A percentile compares a stretch with the other conserved stretches of the same genome.
Conservation (phyloP, 2,888 invertebrate species). For the Eretmocerus hayati region DNA sequence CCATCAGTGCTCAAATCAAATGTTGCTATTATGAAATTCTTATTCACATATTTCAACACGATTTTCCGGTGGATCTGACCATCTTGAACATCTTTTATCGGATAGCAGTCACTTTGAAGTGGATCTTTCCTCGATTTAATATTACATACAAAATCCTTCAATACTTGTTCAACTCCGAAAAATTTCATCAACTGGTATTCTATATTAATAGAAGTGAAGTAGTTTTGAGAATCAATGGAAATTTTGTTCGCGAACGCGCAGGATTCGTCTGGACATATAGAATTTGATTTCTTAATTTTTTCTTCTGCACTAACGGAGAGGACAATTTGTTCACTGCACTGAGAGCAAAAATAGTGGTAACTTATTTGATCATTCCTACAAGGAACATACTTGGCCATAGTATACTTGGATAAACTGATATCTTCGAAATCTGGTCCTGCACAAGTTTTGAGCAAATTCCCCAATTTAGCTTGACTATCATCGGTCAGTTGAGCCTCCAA, state of each 20-base stretch:
- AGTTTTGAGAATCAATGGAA: background rate
- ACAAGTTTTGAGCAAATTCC: background rate
- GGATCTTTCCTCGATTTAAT: no score
- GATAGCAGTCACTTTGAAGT: no score
- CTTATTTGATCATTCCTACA: background rate
- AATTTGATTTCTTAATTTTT: background rate
- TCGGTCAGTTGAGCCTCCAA: background rate
- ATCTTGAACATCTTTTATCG: background rate
- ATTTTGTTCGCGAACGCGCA: no score
- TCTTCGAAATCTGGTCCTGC: conserved; percentile 2
- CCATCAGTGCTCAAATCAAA: conserved; percentile 1
- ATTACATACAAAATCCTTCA: background rate
- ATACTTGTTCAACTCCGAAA: background rate
- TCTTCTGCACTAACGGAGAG: background rate
- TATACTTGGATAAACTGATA: conserved; percentile 5
- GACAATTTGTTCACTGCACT: background rate
- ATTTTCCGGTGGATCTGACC: background rate
- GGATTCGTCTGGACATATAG: background rate
- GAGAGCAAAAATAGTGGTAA: background rate
- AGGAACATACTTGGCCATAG: conserved; percentile 3
- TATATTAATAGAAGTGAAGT: no score
- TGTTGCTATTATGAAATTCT: no score
- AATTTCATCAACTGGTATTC: no score
- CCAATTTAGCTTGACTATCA: background rate
- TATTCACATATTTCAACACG: no score